A percentile compares a stretch with the other conserved stretches of the same genome.
Evolutionary conservation across 2,888 invertebrate genomes (phyloP).

Genomic region (Parasteatoda lunata): DNA sequence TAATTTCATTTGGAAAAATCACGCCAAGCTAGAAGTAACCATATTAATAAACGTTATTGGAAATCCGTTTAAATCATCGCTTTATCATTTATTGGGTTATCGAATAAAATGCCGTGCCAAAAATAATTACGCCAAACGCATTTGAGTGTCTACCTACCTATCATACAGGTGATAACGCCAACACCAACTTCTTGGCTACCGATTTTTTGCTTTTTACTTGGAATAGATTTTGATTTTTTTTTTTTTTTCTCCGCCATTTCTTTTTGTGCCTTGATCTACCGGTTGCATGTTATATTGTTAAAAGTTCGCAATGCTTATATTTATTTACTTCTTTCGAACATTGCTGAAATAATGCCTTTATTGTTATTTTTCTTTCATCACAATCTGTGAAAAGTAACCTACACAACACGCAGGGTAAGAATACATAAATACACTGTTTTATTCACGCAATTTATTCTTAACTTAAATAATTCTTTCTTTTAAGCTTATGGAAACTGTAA

Average conservation of each 20-base stretch:
- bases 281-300: conserved; percentile 29
- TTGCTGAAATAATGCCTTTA: background rate
- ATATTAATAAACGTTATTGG: conserved; percentile 52
- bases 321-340: conserved; percentile 26
- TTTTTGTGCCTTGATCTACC: conserved; percentile 24
- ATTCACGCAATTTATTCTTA: too few species aligned
- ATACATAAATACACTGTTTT: too few species aligned
- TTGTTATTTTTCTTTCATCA: background rate
- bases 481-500: too few species aligned
- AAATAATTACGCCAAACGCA: conserved; percentile 41
- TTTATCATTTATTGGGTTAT: conserved; percentile 49
- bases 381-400: conserved; percentile 4
- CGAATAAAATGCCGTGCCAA: conserved; percentile 25
- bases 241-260: conserved; percentile 9
- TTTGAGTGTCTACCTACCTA: conserved; percentile 12
- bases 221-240: background rate
- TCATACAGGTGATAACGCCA: conserved; percentile 36
- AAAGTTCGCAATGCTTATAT: conserved; percentile 19
- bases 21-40: conserved; percentile 2
- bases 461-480: too few species aligned
- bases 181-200: conserved; percentile 24
- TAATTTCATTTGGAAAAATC: conserved; percentile 32
- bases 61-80: conserved; percentile 43
- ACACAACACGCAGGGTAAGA: background rate
- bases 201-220: background rate